These are phyloP conservation scores for Mesocentrotus franciscanus DNA, from an alignment of 53 echinoderm and acorn worm species.

Conservation along the genomic window DNA sequence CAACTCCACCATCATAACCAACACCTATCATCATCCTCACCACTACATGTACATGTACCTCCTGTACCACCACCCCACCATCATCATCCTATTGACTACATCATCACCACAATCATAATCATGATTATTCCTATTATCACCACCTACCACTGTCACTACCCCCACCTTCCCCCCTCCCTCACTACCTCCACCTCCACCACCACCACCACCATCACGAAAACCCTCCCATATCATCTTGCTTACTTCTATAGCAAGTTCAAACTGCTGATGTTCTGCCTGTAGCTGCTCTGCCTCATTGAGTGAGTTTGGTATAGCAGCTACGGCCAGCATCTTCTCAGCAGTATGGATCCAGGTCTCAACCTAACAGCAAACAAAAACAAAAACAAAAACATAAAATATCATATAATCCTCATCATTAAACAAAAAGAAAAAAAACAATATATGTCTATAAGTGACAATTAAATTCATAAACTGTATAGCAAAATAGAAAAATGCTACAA, in stretches of 20 bases:
- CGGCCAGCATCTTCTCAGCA: slow-evolving; percentile 92
- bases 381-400: not conserved
- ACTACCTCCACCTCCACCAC: not conserved
- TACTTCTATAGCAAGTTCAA: slow-evolving; percentile 98
- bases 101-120: not conserved
- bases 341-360: slow-evolving; percentile 96
- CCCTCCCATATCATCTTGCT: not conserved
- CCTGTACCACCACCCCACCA: not conserved
- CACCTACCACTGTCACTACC: too few species aligned
- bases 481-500: too few species aligned
- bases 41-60: too few species aligned
- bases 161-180: not conserved
- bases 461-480: too few species aligned
- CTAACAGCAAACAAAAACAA: slow-evolving; percentile 61
- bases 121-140: not conserved
- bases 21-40: not conserved
- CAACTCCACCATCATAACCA: not conserved
- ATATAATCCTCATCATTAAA: too few species aligned
- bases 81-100: not conserved
- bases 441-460: too few species aligned
- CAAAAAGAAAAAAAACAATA: too few species aligned
- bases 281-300: slow-evolving; percentile 93
- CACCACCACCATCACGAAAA: not conserved
- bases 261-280: slow-evolving; percentile 95
- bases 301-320: slow-evolving; percentile 91